phyloP scores from a whole-genome alignment of 2,797 vertebrate genomes.

The Peromyscus aztecus region DNA sequence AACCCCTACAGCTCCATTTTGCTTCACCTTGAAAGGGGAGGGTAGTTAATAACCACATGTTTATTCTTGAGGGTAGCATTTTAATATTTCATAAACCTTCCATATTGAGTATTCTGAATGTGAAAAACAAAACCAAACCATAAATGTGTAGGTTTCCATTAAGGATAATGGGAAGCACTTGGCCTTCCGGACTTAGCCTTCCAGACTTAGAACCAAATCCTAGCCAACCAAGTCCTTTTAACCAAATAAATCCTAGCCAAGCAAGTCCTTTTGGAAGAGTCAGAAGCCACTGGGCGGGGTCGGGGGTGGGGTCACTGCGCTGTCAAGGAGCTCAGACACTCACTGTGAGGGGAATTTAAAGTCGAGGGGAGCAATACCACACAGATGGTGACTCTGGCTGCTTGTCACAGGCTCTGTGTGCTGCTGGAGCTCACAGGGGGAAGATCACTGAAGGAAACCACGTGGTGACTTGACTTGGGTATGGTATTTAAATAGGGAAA shows the following conservation, averaged over 20 bases:
- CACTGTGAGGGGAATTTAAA: background rate
- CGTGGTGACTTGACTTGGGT: background rate
- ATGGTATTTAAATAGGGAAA: constrained; percentile 1
- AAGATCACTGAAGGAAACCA: background rate
- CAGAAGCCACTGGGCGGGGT: background rate
- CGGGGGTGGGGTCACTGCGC: background rate
- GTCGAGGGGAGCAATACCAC: background rate
- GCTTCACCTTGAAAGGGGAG: constrained; percentile 38
- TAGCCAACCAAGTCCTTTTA: background rate
- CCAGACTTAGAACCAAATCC: too few relatives aligned
- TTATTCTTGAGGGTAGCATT: background rate
- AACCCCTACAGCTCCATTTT: constrained; percentile 38
- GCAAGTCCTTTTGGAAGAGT: constrained; percentile 29
- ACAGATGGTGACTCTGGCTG: background rate
- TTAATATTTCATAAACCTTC: constrained; percentile 33
- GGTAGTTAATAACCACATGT: background rate
- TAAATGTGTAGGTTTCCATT: background rate
- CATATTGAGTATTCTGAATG: background rate
- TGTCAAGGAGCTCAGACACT: background rate
- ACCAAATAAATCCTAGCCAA: background rate
- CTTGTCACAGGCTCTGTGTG: background rate
- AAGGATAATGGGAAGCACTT: background rate
- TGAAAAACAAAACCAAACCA: background rate
- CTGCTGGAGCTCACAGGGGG: background rate
- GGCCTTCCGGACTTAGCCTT: constrained; percentile 1